phyloP scores from a whole-genome alignment of 2,888 invertebrate species.

The Psylliodes chrysocephalus region DNA sequence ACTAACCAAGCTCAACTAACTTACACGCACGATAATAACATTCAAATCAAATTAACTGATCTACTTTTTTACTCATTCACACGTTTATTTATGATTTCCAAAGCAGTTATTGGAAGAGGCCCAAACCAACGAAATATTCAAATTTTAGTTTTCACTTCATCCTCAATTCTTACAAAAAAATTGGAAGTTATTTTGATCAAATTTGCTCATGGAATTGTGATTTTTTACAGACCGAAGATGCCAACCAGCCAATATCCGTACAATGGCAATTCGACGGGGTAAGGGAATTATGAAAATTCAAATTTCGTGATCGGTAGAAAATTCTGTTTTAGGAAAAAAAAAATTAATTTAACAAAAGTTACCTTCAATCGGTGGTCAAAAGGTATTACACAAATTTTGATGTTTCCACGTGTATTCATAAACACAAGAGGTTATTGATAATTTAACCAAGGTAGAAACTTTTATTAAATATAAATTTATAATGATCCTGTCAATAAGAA shows the following conservation, averaged over 20 bases:
- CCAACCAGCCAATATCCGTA: slow-evolving; percentile 44
- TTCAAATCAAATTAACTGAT: slow-evolving; percentile 13
- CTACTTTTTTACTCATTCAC: slow-evolving; percentile 28
- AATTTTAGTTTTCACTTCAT: slow-evolving; percentile 19
- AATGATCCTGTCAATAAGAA: too few relatives aligned
- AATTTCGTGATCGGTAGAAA: slow-evolving; percentile 20
- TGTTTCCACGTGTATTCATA: too few relatives aligned
- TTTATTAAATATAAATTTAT: too few relatives aligned
- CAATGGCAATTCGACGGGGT: slow-evolving; percentile 48
- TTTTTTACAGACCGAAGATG: slow-evolving; percentile 46
- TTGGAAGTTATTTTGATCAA: slow-evolving; percentile 21
- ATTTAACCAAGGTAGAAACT: too few relatives aligned
- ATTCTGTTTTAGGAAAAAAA: background rate
- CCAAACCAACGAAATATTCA: too few relatives aligned
- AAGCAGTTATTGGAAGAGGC: slow-evolving; percentile 33
- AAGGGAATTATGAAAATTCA: slow-evolving; percentile 37
- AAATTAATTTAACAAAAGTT: background rate
- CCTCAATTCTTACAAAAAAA: slow-evolving; percentile 18
- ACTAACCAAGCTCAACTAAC: slow-evolving; percentile 9
- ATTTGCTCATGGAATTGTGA: slow-evolving; percentile 24
- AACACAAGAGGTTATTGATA: too few relatives aligned
- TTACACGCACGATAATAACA: slow-evolving; percentile 26
- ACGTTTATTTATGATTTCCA: slow-evolving; percentile 27
- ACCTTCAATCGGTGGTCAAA: background rate
- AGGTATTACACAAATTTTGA: too few relatives aligned